A percentile compares a stretch with the other conserved stretches of the same genome.
phyloP scores from a whole-genome alignment of 2,797 vertebrate genomes.

The Periophthalmus magnuspinnatus region DNA sequence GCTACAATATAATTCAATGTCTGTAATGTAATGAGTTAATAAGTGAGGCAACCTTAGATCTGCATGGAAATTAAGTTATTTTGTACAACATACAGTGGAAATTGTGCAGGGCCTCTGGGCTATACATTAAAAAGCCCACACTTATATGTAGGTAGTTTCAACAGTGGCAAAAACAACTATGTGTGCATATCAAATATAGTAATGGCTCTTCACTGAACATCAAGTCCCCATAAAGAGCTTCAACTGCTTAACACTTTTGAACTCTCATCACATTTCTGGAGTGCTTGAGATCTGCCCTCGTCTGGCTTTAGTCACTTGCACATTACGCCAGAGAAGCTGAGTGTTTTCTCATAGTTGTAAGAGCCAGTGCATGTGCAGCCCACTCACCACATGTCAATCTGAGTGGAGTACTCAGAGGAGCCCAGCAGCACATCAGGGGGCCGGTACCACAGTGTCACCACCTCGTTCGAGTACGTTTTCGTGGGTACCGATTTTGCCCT shows the following conservation, averaged over 20 bases:
- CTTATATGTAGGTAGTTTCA: too few species aligned
- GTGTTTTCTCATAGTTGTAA: constrained; percentile 33
- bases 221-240: background rate
- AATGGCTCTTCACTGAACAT: constrained; percentile 1
- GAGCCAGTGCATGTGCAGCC: constrained; percentile 13
- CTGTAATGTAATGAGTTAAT: too few species aligned
- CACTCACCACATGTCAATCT: constrained; percentile 96
- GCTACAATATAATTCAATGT: too few species aligned
- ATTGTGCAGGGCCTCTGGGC: too few species aligned
- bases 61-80: too few species aligned
- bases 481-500: constrained; percentile 95
- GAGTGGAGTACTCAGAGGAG: constrained; percentile 95
- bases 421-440: constrained; percentile 94
- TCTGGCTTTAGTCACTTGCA: constrained; percentile 7
- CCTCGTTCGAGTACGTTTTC: constrained; percentile 96
- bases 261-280: background rate
- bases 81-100: too few species aligned
- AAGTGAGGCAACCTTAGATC: too few species aligned
- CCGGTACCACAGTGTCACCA: constrained; percentile 95
- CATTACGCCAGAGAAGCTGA: background rate
- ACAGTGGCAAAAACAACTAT: background rate
- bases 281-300: background rate
- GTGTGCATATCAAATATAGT: background rate
- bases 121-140: too few species aligned
- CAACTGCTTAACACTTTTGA: background rate